A percentile compares a stretch with the other conserved stretches of the same genome.
phyloP scores from a whole-genome alignment of 2,888 invertebrate genomes.

The Orthosia gracilis region DNA sequence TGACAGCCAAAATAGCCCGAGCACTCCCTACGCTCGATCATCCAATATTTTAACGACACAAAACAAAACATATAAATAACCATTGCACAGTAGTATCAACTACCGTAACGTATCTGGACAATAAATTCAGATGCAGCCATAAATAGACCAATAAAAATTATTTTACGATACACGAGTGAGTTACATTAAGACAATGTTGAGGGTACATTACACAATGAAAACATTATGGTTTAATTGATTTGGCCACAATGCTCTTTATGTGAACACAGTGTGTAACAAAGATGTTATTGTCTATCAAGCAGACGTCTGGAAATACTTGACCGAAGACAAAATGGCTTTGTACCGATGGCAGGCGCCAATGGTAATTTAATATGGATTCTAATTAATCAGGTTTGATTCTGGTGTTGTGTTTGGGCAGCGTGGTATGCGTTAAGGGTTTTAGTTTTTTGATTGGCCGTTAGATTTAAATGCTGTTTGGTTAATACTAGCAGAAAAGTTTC shows the following conservation, averaged over 20 bases:
- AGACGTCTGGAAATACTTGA: slow-evolving; percentile 91
- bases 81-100: slow-evolving; percentile 80
- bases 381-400: slow-evolving; percentile 67
- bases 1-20: slow-evolving; percentile 34
- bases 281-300: slow-evolving; percentile 88
- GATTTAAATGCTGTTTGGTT: background rate
- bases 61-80: slow-evolving; percentile 81
- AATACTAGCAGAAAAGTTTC: background rate
- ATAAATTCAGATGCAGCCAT: slow-evolving; percentile 85
- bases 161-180: slow-evolving; percentile 87
- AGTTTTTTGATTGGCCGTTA: slow-evolving; percentile 35
- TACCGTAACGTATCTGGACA: slow-evolving; percentile 88
- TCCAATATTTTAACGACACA: slow-evolving; percentile 71
- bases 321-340: slow-evolving; percentile 91
- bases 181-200: slow-evolving; percentile 90
- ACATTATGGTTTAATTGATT: slow-evolving; percentile 90
- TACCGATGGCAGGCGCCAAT: slow-evolving; percentile 88
- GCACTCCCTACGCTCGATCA: slow-evolving; percentile 30
- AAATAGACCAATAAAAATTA: slow-evolving; percentile 90
- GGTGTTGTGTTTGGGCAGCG: slow-evolving; percentile 61
- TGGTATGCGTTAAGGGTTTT: slow-evolving; percentile 43
- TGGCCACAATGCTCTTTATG: slow-evolving; percentile 87
- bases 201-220: slow-evolving; percentile 85
- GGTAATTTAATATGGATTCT: slow-evolving; percentile 81
- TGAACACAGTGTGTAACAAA: slow-evolving; percentile 79